Percentiles rank a stretch among this genome's conserved stretches.
phyloP scores from a whole-genome alignment of 2,797 vertebrate species.

The Momotus momota region DNA sequence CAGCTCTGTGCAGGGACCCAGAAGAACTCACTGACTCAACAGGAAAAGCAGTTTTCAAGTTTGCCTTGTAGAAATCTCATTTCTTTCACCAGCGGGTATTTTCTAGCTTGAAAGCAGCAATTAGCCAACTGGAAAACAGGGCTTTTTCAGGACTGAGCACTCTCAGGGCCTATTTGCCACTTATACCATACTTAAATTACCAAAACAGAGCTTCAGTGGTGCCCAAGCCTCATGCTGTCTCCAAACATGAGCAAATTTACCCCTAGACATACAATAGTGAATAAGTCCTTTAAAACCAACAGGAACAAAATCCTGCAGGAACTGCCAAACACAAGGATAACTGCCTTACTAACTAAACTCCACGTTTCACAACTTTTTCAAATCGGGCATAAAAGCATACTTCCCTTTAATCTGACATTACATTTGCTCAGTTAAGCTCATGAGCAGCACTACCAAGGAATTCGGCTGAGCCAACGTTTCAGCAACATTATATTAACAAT shows the following conservation, averaged over 20 bases:
- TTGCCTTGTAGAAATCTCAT: neutral
- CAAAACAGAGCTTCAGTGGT: neutral
- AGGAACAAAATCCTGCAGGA: neutral
- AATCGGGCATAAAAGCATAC: neutral
- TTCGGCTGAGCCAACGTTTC: neutral
- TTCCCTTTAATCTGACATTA: neutral
- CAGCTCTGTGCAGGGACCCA: neutral
- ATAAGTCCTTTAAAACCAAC: slow-evolving; percentile 17
- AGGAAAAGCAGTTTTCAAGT: neutral
- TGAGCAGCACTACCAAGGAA: neutral
- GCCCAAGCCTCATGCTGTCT: neutral
- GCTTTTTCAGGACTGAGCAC: neutral
- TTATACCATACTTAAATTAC: neutral
- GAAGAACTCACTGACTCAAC: neutral
- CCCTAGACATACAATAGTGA: neutral
- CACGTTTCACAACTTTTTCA: neutral
- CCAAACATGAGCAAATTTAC: neutral
- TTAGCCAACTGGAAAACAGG: neutral
- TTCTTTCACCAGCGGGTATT: neutral
- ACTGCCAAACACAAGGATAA: neutral
- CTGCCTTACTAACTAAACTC: neutral
- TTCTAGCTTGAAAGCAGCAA: slow-evolving; percentile 7
- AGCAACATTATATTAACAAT: neutral
- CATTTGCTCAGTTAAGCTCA: neutral
- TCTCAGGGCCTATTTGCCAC: neutral